These are phyloP conservation scores for Gopherus evgoodei DNA, from an alignment of 2,113 vertebrate species.

Conservation along the genomic window DNA sequence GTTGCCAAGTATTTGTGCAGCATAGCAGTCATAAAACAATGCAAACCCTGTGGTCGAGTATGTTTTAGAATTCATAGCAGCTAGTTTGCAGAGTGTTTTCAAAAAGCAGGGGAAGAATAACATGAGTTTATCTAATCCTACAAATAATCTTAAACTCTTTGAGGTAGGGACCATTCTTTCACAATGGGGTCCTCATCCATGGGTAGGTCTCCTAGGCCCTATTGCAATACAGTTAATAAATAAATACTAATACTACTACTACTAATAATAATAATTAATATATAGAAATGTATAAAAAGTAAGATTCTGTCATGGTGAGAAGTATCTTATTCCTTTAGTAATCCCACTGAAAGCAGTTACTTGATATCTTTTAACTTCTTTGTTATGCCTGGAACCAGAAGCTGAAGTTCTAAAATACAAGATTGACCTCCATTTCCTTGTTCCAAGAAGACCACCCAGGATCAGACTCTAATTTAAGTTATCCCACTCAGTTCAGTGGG, in stretches of 20 bases:
- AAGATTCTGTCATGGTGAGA: neutral
- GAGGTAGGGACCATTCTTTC: neutral
- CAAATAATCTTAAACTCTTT: neutral
- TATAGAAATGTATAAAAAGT: neutral
- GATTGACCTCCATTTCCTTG: neutral
- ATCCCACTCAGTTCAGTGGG: neutral
- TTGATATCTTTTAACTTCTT: neutral
- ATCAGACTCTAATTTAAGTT: neutral
- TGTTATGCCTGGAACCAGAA: neutral
- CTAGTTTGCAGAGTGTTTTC: accelerated
- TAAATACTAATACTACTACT: neutral
- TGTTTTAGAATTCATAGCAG: neutral
- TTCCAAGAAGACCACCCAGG: neutral
- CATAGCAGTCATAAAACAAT: too few species aligned
- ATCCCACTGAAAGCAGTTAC: neutral
- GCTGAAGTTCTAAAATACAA: neutral
- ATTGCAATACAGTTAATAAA: neutral
- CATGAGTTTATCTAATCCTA: neutral
- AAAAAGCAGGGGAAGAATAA: too few species aligned
- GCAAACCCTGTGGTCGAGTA: accelerated
- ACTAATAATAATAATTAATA: neutral
- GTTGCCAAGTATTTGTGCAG: neutral
- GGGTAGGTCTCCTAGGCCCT: neutral
- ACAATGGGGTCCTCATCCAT: neutral
- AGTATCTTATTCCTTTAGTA: neutral